phyloP scores from a whole-genome alignment of 2,888 invertebrate genomes.

The Hylaea fasciaria region DNA sequence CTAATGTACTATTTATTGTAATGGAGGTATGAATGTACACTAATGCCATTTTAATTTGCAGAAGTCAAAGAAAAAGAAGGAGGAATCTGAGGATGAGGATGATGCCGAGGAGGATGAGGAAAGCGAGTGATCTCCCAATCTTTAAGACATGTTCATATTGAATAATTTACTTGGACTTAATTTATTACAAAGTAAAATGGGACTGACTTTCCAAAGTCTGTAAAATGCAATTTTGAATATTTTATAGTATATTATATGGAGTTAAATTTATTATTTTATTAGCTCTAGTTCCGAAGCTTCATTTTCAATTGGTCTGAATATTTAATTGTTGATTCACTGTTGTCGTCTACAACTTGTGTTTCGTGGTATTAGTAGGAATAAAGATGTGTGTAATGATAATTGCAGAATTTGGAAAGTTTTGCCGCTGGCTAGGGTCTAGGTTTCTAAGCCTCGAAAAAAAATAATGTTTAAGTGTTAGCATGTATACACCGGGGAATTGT shows the following conservation, averaged over 20 bases:
- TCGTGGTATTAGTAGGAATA: conserved; percentile 66
- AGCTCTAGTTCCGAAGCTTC: conserved; percentile 51
- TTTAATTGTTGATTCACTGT: conserved; percentile 69
- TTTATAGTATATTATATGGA: conserved; percentile 42
- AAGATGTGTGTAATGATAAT: conserved; percentile 59
- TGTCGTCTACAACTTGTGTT: conserved; percentile 61
- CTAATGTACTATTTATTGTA: no score
- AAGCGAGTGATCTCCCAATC: conserved; percentile 86
- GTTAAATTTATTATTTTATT: conserved; percentile 46
- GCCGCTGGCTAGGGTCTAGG: conserved; percentile 80
- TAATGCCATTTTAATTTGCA: conserved; percentile 36
- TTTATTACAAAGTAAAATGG: conserved; percentile 83
- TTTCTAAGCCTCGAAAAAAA: conserved; percentile 79
- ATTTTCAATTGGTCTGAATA: conserved; percentile 60
- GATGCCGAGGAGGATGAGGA: conserved; percentile 85
- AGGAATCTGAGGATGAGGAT: conserved; percentile 86
- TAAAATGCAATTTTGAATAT: conserved; percentile 54
- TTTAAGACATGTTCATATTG: conserved; percentile 80
- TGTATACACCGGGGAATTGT: conserved; percentile 84
- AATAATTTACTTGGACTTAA: conserved; percentile 85
- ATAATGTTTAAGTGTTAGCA: conserved; percentile 84
- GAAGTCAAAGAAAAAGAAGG: conserved; percentile 86
- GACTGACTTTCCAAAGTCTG: conserved; percentile 84
- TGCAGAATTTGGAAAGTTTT: conserved; percentile 83
- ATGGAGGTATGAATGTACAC: background rate